phyloP scores from a whole-genome alignment of 2,888 invertebrate species.

The Octonoba sinensis region DNA sequence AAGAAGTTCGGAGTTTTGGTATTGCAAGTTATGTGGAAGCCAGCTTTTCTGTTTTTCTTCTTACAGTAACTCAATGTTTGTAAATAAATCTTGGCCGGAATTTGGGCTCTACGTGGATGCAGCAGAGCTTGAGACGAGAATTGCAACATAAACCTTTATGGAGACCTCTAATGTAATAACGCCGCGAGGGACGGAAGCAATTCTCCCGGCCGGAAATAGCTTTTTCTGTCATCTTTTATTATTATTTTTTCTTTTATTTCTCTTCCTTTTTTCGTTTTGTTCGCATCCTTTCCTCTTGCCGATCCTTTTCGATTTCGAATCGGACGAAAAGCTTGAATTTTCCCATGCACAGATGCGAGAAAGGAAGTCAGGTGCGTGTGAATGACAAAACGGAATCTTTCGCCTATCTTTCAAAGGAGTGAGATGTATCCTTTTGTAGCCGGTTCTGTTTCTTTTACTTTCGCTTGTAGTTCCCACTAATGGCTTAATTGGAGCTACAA shows the following conservation, averaged over 20 bases:
- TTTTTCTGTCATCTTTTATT: constrained; percentile 56
- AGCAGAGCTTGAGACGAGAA: constrained; percentile 55
- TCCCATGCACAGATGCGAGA: not conserved
- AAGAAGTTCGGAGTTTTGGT: not conserved
- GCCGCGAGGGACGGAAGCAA: constrained; percentile 45
- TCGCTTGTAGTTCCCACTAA: too few species aligned
- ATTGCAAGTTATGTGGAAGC: not conserved
- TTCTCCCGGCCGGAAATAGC: constrained; percentile 59
- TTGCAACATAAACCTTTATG: constrained; percentile 63
- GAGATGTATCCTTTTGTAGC: too few species aligned
- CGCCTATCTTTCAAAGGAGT: too few species aligned
- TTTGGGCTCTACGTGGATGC: constrained; percentile 29
- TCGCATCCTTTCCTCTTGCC: not conserved
- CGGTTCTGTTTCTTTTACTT: too few species aligned
- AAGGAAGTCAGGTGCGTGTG: too few species aligned
- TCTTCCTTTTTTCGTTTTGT: not conserved
- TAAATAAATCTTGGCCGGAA: constrained; percentile 52
- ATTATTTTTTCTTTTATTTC: not conserved
- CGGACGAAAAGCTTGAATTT: not conserved
- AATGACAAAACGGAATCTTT: too few species aligned
- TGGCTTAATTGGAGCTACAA: too few species aligned
- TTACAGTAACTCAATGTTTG: constrained; percentile 48
- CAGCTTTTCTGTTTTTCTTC: not conserved
- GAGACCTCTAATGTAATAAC: constrained; percentile 60
- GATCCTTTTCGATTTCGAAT: not conserved